Base-by-base conservation (phyloP, 2,797 vertebrate species). In the Myioborus melanocephalus region DNA sequence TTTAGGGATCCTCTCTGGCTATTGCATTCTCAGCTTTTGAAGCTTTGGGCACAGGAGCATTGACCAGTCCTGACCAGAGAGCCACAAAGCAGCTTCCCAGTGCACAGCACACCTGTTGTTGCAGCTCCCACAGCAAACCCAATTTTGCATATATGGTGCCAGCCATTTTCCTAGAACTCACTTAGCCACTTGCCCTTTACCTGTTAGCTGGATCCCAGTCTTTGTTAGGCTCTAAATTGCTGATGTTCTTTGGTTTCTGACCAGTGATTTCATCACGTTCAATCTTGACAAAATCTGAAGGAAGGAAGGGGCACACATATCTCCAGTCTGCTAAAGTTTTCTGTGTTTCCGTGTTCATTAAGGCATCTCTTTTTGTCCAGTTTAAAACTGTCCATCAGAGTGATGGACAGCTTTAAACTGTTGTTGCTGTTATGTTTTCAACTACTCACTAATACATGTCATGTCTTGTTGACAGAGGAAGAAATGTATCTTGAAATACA, bases 271-370 rank as follows among this genome's bases (percentile, higher is more conserved):
- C 99, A 86, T 99, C 99, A 46, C 98, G 98, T 95, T 99, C 99
- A 14, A 99, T 97, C 98, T 99, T 99, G 95, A 99, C 99, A 92
- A 99, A 99, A 97, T 99, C 99, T 99, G 95, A 87, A 97, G 86
- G 76, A 91, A 90, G 90, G 79, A 56, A 46, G 39, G 44, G 53
- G 34, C 39, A 91, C 34, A 60, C 50, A 34, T 72, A 80, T 60
- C 44, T 81, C 78, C 81, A 60, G 20, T 35, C 20, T 75, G 55
- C 75, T 21, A 34, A 37, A 28, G 75, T 77, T 79, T 73, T 85
- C 71, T 70, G 24, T 76, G 17, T 66, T 57, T 52, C n/a, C 10
- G 1, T 41, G 39, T 84, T 18, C 43, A 44, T 66, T 63, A 75
- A 75, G 16, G 34, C 32, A 56, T 56, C 47, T 83, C 16, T 66